A percentile compares a stretch with the other conserved stretches of the same genome.
These are phyloP conservation scores for Dermolepida albohirtum DNA, from an alignment of 2,888 invertebrate species.

Conservation along the genomic window DNA sequence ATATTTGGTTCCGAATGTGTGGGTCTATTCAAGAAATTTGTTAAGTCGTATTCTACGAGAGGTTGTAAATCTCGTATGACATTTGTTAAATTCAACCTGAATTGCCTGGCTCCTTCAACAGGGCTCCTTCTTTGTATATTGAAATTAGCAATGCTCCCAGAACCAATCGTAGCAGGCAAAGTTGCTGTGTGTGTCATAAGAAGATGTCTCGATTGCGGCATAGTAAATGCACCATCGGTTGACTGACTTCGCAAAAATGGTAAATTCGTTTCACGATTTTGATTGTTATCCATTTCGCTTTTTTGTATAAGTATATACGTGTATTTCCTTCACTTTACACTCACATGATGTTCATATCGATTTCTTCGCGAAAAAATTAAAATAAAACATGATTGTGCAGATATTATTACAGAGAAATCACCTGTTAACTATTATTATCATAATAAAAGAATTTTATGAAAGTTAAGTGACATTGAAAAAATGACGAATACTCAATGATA, in stretches of 20 bases:
- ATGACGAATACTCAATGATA: not conserved
- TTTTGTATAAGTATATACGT: not conserved
- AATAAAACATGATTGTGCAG: not conserved
- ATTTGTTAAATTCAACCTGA: constrained; percentile 60
- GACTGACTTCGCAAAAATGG: constrained; percentile 41
- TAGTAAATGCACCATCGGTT: constrained; percentile 32
- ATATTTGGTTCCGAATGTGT: constrained; percentile 50
- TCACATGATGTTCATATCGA: not conserved
- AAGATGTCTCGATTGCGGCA: constrained; percentile 26
- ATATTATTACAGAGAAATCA: constrained; percentile 24
- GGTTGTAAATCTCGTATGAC: constrained; percentile 74
- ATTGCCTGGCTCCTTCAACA: constrained; percentile 60
- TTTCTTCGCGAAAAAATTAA: too few relatives aligned
- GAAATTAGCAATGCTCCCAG: constrained; percentile 29
- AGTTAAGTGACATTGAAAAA: constrained; percentile 11
- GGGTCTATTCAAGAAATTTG: constrained; percentile 55
- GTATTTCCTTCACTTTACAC: constrained; percentile 1
- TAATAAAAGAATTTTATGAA: constrained; percentile 3
- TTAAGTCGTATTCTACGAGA: constrained; percentile 68
- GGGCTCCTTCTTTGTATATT: constrained; percentile 54
- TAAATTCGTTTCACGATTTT: constrained; percentile 20
- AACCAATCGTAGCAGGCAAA: constrained; percentile 22
- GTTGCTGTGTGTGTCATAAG: constrained; percentile 38
- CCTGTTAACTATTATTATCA: constrained; percentile 19
- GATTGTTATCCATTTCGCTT: constrained; percentile 27